Evolutionary conservation across 2,113 vertebrate species (phyloP).

Genomic region (Nasalis larvatus): DNA sequence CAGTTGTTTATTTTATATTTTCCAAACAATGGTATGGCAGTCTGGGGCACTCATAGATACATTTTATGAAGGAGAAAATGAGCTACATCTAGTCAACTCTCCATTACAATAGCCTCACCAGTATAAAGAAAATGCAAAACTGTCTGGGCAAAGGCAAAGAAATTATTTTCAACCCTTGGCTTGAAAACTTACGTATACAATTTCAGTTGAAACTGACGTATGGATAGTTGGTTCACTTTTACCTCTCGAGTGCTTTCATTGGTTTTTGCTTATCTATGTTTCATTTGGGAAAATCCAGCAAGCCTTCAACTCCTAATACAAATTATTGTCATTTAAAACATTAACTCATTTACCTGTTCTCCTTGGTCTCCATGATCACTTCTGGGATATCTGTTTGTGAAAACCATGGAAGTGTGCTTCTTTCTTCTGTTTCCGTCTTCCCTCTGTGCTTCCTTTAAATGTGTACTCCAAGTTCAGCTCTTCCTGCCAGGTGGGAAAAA

Average conservation of each 20-base stretch:
- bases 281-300: background rate
- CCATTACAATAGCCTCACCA: background rate
- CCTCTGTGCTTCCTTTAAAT: background rate
- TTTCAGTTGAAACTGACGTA: background rate
- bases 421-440: constrained; percentile 24
- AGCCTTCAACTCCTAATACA: background rate
- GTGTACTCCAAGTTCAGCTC: background rate
- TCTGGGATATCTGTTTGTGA: constrained; percentile 57
- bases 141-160: background rate
- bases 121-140: background rate
- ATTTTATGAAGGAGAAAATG: background rate
- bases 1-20: background rate
- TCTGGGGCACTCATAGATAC: background rate
- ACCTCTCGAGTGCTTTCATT: background rate
- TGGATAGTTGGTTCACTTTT: background rate
- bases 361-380: constrained; percentile 79
- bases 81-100: background rate
- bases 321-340: background rate
- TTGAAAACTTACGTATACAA: background rate
- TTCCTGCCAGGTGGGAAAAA: background rate
- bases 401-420: constrained; percentile 52
- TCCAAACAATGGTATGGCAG: background rate
- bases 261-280: background rate
- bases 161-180: background rate
- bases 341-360: constrained; percentile 81